phyloP scores from a whole-genome alignment of 1,140 invertebrate species.

The Periplaneta americana region DNA sequence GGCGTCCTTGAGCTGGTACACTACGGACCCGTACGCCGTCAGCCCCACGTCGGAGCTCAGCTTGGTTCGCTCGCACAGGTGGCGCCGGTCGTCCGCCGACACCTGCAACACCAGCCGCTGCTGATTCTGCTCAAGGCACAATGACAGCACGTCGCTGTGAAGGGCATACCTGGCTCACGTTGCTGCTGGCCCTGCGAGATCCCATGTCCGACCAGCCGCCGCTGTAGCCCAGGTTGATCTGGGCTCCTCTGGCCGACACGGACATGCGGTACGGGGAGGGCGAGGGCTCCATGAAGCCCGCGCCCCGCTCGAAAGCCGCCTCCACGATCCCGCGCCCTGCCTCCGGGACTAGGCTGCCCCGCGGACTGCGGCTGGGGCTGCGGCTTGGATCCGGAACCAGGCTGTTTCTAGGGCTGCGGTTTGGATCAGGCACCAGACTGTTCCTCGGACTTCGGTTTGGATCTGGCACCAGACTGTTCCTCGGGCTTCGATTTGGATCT shows the following conservation, averaged over 20 bases:
- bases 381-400: slow-evolving; percentile 45
- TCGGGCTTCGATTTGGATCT: slow-evolving; percentile 51
- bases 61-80: slow-evolving; percentile 55
- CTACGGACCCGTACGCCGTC: slow-evolving; percentile 68
- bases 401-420: slow-evolving; percentile 51
- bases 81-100: slow-evolving; percentile 64
- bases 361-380: slow-evolving; percentile 38
- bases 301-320: background rate
- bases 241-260: slow-evolving; percentile 37
- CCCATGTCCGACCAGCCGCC: slow-evolving; percentile 46
- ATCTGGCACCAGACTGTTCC: slow-evolving; percentile 48
- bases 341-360: slow-evolving; percentile 53
- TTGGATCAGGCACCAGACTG: slow-evolving; percentile 49
- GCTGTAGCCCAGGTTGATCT: slow-evolving; percentile 41
- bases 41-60: slow-evolving; percentile 45
- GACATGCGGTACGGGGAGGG: slow-evolving; percentile 53
- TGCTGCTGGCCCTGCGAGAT: slow-evolving; percentile 61
- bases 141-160: too few relatives aligned
- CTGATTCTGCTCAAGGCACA: too few relatives aligned
- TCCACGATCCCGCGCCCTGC: slow-evolving; percentile 8
- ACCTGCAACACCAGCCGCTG: slow-evolving; percentile 52
- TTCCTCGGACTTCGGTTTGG: slow-evolving; percentile 57
- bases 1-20: slow-evolving; percentile 75
- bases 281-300: background rate
- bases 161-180: slow-evolving; percentile 61